Conservation (phyloP, 2,797 vertebrate genomes). For the Hemibagrus guttatus region DNA sequence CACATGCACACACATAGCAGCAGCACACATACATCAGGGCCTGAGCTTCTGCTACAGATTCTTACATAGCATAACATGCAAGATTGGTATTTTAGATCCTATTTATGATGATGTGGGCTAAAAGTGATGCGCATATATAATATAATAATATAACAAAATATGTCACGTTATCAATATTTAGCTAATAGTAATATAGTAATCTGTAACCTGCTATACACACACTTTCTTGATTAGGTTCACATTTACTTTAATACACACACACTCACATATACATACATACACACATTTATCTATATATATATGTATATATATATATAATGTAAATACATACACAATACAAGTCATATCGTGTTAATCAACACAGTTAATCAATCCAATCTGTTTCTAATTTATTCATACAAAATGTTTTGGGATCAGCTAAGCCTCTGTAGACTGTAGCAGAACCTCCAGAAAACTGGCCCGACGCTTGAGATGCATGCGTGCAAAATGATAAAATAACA, state of each 20-base stretch:
- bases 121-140: neutral
- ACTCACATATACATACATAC: too few species aligned
- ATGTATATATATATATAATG: neutral
- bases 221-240: neutral
- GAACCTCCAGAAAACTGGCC: conserved; percentile 84
- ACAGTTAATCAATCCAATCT: neutral
- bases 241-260: too few species aligned
- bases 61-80: neutral
- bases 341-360: too few species aligned
- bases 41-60: conserved; percentile 64
- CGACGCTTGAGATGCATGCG: conserved; percentile 90
- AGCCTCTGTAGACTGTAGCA: conserved; percentile 77
- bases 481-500: conserved; percentile 63
- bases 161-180: neutral
- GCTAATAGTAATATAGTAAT: neutral
- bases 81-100: neutral
- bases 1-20: conserved; percentile 40
- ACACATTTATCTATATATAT: neutral
- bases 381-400: neutral
- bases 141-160: neutral
- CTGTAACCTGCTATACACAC: neutral
- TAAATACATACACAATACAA: too few species aligned
- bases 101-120: neutral
- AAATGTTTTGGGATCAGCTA: conserved; percentile 26
- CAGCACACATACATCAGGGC: conserved; percentile 49